Evolutionary conservation across 2,797 vertebrate genomes (phyloP).

Genomic region (Danio albolineatus): DNA sequence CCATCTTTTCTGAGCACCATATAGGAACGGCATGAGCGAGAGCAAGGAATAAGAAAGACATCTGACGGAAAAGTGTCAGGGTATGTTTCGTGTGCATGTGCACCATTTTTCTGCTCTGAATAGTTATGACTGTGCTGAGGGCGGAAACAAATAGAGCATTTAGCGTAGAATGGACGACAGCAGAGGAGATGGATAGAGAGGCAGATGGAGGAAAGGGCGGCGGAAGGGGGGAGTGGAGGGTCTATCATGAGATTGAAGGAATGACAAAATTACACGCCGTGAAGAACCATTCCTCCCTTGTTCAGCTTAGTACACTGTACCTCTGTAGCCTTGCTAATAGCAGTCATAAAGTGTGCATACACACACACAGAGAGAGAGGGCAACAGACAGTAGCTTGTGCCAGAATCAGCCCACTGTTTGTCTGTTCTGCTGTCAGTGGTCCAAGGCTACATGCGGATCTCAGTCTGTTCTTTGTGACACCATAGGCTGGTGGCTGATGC

Average conservation of each 20-base stretch:
- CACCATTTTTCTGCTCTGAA: conserved; percentile 62
- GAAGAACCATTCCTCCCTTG: conserved; percentile 47
- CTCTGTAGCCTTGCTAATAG: conserved; percentile 42
- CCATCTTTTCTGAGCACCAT: conserved; percentile 22
- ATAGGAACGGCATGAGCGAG: not conserved
- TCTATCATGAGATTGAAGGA: conserved; percentile 39
- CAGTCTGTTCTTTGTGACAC: conserved; percentile 32
- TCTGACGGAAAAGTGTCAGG: conserved; percentile 18
- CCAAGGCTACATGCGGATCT: conserved; percentile 45
- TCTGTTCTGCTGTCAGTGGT: conserved; percentile 29
- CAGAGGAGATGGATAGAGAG: conserved; percentile 46
- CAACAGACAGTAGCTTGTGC: conserved; percentile 37
- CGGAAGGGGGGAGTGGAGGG: conserved; percentile 46
- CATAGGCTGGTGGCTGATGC: not conserved
- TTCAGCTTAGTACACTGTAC: conserved; percentile 41
- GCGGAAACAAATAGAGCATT: conserved; percentile 67
- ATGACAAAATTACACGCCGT: conserved; percentile 44
- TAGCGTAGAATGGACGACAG: conserved; percentile 38
- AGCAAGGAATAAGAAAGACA: conserved; percentile 11
- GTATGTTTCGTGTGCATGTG: conserved; percentile 12
- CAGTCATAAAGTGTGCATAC: conserved; percentile 15
- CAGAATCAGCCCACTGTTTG: conserved; percentile 47
- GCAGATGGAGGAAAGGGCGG: conserved; percentile 34
- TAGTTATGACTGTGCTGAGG: conserved; percentile 67
- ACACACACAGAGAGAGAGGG: not conserved